Conservation (phyloP, 2,797 vertebrate genomes). For the Esox lucius region DNA sequence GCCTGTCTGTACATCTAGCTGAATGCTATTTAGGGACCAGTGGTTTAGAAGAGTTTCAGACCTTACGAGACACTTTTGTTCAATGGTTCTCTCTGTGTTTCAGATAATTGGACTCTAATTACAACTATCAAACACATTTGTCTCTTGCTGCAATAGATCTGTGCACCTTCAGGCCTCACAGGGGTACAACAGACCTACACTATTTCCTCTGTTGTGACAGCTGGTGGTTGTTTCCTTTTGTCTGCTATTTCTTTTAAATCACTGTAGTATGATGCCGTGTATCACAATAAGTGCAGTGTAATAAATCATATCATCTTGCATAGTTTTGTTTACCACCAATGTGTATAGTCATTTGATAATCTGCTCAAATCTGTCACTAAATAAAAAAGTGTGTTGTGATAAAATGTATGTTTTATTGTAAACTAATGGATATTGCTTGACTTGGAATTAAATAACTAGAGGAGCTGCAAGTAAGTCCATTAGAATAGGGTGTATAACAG, state of each 20-base stretch:
- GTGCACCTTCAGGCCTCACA: neutral
- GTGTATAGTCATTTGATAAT: no score
- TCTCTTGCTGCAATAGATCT: neutral
- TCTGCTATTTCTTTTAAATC: neutral
- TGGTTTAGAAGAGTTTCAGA: constrained; percentile 16
- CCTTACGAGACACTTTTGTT: constrained; percentile 1
- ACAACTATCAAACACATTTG: constrained; percentile 1
- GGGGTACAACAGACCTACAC: neutral
- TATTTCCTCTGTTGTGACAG: neutral
- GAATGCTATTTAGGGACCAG: constrained; percentile 10
- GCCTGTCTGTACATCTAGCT: neutral
- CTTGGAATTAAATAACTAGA: no score
- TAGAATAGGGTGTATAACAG: no score
- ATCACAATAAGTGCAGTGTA: neutral
- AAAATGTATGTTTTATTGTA: no score
- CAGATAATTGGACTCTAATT: constrained; percentile 4
- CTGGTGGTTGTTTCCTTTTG: neutral
- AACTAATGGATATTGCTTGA: no score
- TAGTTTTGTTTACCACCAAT: no score
- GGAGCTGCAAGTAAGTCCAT: no score
- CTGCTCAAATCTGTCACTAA: no score
- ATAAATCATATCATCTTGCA: neutral
- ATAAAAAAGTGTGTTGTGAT: no score
- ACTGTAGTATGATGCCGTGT: neutral
- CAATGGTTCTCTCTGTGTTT: neutral